phyloP scores from a whole-genome alignment of 2,888 invertebrate genomes.

The Tetranychus truncatus region DNA sequence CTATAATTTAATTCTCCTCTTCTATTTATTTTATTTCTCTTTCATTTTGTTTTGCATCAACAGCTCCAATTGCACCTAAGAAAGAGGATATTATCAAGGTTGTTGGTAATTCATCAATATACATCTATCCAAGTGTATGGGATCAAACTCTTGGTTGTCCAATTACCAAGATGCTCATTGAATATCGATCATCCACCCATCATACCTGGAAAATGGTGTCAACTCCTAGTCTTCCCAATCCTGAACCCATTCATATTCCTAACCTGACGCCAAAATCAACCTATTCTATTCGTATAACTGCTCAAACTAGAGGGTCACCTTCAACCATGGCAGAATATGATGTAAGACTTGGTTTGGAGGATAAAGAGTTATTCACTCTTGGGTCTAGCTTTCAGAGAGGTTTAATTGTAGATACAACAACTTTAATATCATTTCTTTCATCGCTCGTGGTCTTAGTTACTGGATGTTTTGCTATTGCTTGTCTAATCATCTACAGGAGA shows the following conservation, averaged over 20 bases:
- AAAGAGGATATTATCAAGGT: slow-evolving; percentile 31
- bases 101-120: slow-evolving; percentile 34
- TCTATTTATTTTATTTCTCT: neutral
- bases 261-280: slow-evolving; percentile 29
- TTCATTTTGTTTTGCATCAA: slow-evolving; percentile 11
- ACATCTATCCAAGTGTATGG: slow-evolving; percentile 34
- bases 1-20: neutral
- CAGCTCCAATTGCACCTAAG: slow-evolving; percentile 35
- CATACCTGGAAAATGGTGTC: slow-evolving; percentile 25
- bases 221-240: slow-evolving; percentile 26
- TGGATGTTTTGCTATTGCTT: slow-evolving; percentile 26
- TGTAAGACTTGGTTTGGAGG: slow-evolving; percentile 20
- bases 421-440: slow-evolving; percentile 26
- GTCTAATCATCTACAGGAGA: slow-evolving; percentile 25
- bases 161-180: slow-evolving; percentile 34
- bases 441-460: slow-evolving; percentile 27
- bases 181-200: slow-evolving; percentile 29
- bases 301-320: slow-evolving; percentile 29
- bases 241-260: slow-evolving; percentile 27
- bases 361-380: neutral
- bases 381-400: slow-evolving; percentile 1
- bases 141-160: slow-evolving; percentile 33
- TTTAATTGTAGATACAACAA: slow-evolving; percentile 24
- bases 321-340: slow-evolving; percentile 29
- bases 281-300: slow-evolving; percentile 30